Conservation (phyloP, 2,888 invertebrate genomes). For the Spicauda simplicius region DNA sequence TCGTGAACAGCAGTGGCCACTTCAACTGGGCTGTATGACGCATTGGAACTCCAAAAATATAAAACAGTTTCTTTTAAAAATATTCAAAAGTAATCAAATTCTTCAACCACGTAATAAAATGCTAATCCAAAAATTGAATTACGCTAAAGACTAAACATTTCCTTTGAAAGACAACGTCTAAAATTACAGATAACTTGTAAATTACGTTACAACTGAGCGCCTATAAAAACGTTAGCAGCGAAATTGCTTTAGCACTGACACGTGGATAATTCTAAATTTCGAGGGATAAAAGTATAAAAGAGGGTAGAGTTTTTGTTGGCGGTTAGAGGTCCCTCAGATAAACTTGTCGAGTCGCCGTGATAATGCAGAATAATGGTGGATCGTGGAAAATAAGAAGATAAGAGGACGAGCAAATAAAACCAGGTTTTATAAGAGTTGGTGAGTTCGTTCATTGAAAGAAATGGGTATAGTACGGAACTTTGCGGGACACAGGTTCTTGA, state of each 20-base stretch:
- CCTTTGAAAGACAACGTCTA: conserved; percentile 4
- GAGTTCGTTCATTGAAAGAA: conserved; percentile 70
- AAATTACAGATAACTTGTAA: conserved; percentile 29
- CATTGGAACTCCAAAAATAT: too few species aligned
- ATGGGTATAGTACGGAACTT: conserved; percentile 48
- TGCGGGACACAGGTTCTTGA: conserved; percentile 51
- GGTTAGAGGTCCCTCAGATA: conserved; percentile 56
- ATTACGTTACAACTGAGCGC: conserved; percentile 24
- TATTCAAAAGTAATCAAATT: background rate
- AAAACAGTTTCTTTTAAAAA: background rate
- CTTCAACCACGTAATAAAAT: background rate
- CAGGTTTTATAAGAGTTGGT: conserved; percentile 66
- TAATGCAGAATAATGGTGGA: conserved; percentile 75
- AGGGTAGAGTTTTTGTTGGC: conserved; percentile 47
- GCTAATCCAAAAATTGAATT: conserved; percentile 1
- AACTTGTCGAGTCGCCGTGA: conserved; percentile 67
- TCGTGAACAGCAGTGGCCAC: too few species aligned
- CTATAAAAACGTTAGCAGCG: conserved; percentile 32
- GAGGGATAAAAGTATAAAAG: conserved; percentile 40
- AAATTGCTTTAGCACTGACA: conserved; percentile 43
- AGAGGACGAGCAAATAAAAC: conserved; percentile 61
- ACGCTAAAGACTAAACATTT: background rate
- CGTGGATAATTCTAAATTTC: conserved; percentile 45
- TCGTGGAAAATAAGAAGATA: conserved; percentile 70
- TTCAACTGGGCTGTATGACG: too few species aligned